These are phyloP conservation scores for Mustela nigripes DNA, from an alignment of 2,113 vertebrate genomes.

Conservation along the genomic window DNA sequence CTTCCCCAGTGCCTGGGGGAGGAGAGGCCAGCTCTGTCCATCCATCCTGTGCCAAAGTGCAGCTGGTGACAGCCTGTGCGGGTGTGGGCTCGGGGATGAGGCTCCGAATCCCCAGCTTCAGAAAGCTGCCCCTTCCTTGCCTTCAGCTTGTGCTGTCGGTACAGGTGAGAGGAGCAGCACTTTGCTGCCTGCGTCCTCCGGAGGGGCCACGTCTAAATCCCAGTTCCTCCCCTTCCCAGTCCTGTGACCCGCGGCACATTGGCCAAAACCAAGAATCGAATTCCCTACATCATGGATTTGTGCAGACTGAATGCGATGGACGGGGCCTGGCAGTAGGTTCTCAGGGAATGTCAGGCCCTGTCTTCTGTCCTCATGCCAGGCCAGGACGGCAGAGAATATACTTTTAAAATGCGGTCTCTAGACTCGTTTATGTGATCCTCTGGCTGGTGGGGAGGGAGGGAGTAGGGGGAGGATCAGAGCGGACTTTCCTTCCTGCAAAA, in stretches of 20 bases:
- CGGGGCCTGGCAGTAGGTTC: not conserved
- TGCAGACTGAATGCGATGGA: not conserved
- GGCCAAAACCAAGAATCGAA: not conserved
- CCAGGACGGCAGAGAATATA: not conserved
- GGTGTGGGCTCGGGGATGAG: not conserved
- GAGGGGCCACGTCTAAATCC: not conserved
- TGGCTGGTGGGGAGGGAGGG: not conserved
- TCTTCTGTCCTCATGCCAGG: not conserved
- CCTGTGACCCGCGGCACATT: not conserved
- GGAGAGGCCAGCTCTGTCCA: not conserved
- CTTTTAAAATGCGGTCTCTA: not conserved
- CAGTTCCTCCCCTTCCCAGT: not conserved
- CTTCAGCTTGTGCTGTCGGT: not conserved
- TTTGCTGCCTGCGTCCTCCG: not conserved
- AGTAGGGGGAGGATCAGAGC: too few species aligned
- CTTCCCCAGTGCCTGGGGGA: not conserved
- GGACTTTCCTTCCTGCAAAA: not conserved
- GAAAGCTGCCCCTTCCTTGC: not conserved
- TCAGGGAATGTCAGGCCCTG: rapidly evolving
- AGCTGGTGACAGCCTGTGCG: not conserved
- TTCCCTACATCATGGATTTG: rapidly evolving
- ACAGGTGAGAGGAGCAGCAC: not conserved
- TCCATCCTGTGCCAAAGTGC: not conserved
- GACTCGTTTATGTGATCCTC: not conserved
- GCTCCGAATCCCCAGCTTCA: not conserved